Evolutionary conservation across 2,888 invertebrate species (phyloP).

Genomic region (Diarsia brunnea): DNA sequence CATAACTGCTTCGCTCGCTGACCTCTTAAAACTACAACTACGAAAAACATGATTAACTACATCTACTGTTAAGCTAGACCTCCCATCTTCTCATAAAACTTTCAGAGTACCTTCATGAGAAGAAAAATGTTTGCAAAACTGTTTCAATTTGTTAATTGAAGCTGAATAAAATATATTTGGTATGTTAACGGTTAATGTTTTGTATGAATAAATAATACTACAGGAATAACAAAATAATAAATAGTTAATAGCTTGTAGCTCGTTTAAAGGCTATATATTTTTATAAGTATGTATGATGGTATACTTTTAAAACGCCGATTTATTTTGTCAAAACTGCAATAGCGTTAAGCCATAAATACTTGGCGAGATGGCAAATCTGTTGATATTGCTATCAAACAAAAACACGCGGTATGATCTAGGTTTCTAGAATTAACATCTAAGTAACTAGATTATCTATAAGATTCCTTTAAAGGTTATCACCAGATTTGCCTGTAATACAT

Average conservation of each 20-base stretch:
- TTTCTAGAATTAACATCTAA: slow-evolving; percentile 62
- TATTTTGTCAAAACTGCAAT: slow-evolving; percentile 67
- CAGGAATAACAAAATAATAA: slow-evolving; percentile 81
- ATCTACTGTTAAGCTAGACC: slow-evolving; percentile 87
- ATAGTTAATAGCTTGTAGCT: slow-evolving; percentile 79
- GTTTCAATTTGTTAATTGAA: slow-evolving; percentile 82
- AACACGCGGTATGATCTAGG: slow-evolving; percentile 57
- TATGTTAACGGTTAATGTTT: slow-evolving; percentile 76
- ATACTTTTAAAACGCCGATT: slow-evolving; percentile 57
- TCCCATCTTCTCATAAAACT: slow-evolving; percentile 89
- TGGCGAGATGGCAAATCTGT: slow-evolving; percentile 78
- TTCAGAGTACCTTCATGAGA: slow-evolving; percentile 89
- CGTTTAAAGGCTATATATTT: slow-evolving; percentile 73
- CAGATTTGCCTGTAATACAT: slow-evolving; percentile 73
- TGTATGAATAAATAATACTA: slow-evolving; percentile 82
- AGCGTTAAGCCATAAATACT: slow-evolving; percentile 79
- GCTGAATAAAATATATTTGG: slow-evolving; percentile 81
- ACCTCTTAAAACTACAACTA: slow-evolving; percentile 87
- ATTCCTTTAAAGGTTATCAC: slow-evolving; percentile 65
- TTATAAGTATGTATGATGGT: slow-evolving; percentile 38
- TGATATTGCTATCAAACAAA: slow-evolving; percentile 67
- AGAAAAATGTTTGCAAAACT: slow-evolving; percentile 91
- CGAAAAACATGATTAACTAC: slow-evolving; percentile 84
- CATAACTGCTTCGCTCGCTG: slow-evolving; percentile 79
- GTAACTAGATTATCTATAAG: slow-evolving; percentile 50